Evolutionary conservation across 2,797 vertebrate genomes (phyloP), one percentile per base, ranked within the genome.

Genomic region (Zalophus californianus): DNA sequence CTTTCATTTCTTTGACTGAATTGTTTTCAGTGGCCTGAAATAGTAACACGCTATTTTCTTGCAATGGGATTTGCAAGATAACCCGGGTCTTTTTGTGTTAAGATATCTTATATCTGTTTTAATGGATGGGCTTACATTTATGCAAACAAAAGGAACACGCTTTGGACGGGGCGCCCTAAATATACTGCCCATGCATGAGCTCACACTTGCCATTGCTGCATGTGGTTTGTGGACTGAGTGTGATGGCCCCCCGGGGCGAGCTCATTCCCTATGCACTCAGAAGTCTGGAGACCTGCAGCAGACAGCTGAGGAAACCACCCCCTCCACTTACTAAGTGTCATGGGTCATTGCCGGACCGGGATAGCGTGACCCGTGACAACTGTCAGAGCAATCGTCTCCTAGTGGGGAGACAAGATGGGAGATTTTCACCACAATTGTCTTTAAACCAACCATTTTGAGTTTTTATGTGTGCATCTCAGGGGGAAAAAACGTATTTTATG

Each of bases 1-100:
- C 98, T 97, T 92, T 98, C 93, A 58, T 98, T 98, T 98, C 90
- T 98, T 96, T 97, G 97, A 95, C 93, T 95, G 60, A 78, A 66
- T 35, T 90, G 25, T 96, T 93, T 97, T 97, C 50, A 91, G 50
- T 97, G 97, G 96, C 92, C 92, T 97, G 72, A 98, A 99, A 98
- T 98, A 98, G 98, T 98, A 98, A 92, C 98, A 86, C 92, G 95
- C 98, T 98, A 97, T 98, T 98, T 98, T 98, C 98, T 99, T 99
- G 98, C 98, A 99, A 99, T n/a, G 97, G 93, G 92, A 98, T 96
- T 99, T 99, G 98, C 98, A 99, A 99, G 98, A 88, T 96, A 96
- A 80, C 86, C 97, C 97, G 94, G 70, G 52, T 98, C 98, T 98
- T 68, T 96, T 97, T 96, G 98, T 95, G 98, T 97, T 98, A 86